Evolutionary conservation across 2,888 invertebrate species (phyloP), one percentile per base, ranked within the genome.

Genomic region (Entomobrya proxima): DNA sequence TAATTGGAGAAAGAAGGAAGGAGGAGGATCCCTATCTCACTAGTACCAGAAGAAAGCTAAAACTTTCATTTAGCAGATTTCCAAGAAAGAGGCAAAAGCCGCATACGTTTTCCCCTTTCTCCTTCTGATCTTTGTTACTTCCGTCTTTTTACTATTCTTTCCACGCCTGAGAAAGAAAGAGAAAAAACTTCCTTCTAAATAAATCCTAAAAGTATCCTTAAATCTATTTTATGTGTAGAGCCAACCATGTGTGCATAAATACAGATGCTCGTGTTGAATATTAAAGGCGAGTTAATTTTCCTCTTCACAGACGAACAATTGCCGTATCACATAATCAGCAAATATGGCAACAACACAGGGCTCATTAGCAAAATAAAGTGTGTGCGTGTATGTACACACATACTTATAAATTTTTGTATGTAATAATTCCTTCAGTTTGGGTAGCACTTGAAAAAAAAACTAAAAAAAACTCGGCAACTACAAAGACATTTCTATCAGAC

Each of bases 41-140:
- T 15, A 32, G 18, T 7, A 52, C 18, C 52, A 52, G 18, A 37
- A 64, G 27, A 37, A 15, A 32, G 27, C 50, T 52, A 30, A 75
- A 75, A 75, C 75, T 35, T 76, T 76, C 76, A 55, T 35, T 75
- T 75, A 75, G 55, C 30, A 35, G 27, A 69, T 55, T 55, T 58
- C 55, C 27, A n/a, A 50, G 40, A 24, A 40, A 40, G 6, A 52
- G 52, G 5, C n/a, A 40, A 21, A 13, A 55, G 35, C 21, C 18
- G 47, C 18, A 7, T 35, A n/a, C 15, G 27, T 55, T 7, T 64
- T 64, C 58, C n/a, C 1, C 58, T 2, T 64, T 27, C 37, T 2
- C n/a, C 18, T 6, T 50, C 32, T 24, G 27, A 76, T 76, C 52
- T 76, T 58, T 37, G 7, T 76, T 55, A 21, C 11, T 76, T 47